Base-by-base conservation (phyloP, 2,888 invertebrate species). In the Eupithecia subumbrata region DNA sequence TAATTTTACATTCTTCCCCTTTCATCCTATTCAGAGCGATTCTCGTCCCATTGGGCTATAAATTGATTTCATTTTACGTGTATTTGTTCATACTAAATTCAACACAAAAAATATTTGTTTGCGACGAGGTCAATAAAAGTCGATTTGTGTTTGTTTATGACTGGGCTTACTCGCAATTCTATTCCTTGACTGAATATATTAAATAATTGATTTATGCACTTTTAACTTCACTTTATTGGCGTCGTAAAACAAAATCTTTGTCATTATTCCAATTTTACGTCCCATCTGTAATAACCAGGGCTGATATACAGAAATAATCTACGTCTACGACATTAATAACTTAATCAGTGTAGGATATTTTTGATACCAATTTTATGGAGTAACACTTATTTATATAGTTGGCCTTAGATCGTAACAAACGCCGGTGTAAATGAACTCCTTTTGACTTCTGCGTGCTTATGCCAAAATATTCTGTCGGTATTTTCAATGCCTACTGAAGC, bases 61-160 rank as follows among this genome's bases (percentile, higher is more conserved):
- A 89, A 88, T 87, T 89, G 88, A 89, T 90, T 89, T 87, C 88
- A 87, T 89, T 88, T 86, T 84, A 84, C 83, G 83, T 82, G 78
- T 83, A 79, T 85, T 83, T 83, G 82, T 81, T 77, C 72, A 67
- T 78, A 66, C 67, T 64, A 75, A 74, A 78, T 79, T 76, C 76
- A 78, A 74, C 76, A 45, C 69, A 70, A 77, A 76, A 52, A 66
- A 76, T 79, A 73, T 79, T 80, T 81, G 74, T 79, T 79, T 80
- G 78, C 72, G 74, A 56, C 79, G 69, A 73, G 76, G 78, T 78
- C 79, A 80, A 78, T 80, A 81, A 81, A 79, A 81, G 79, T 79
- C 73, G 78, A 76, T 78, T 72, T 71, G 76, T 78, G 78, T 82
- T 80, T 80, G 78, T 80, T 77, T 75, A 56, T 22, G 52, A 56